Conservation (phyloP, 1,140 invertebrate genomes). For the Linepithema humile region DNA sequence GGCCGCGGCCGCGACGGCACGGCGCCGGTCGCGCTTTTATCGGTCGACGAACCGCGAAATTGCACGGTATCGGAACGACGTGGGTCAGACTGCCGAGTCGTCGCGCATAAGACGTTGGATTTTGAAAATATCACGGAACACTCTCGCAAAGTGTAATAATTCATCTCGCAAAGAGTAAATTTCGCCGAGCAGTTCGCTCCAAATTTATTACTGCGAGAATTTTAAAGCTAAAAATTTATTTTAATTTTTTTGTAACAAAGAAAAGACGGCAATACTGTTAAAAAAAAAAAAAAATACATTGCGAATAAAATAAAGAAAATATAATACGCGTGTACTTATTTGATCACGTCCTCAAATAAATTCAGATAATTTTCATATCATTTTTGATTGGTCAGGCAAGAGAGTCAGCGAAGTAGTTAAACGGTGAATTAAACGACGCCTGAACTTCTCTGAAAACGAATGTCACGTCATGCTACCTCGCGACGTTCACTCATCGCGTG, state of each 20-base stretch:
- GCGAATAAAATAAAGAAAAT: neutral
- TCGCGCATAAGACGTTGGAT: neutral
- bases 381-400: neutral
- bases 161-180: neutral
- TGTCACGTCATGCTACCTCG: slow-evolving; percentile 11
- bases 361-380: neutral
- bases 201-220: neutral
- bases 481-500: slow-evolving; percentile 24
- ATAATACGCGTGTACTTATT: neutral
- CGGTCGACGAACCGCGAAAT: slow-evolving; percentile 59
- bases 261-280: neutral
- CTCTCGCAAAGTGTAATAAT: too few relatives aligned
- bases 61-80: neutral
- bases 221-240: neutral
- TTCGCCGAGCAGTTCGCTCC: too few relatives aligned
- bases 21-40: slow-evolving; percentile 14
- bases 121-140: neutral
- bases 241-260: neutral
- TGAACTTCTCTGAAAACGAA: slow-evolving; percentile 19
- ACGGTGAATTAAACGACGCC: slow-evolving; percentile 13
- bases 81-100: neutral
- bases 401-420: slow-evolving; percentile 11
- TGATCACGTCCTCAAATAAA: neutral
- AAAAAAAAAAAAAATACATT: neutral
- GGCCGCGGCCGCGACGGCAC: neutral